Conservation (phyloP, 2,113 vertebrate genomes). For the Leptocoma aspasia region DNA sequence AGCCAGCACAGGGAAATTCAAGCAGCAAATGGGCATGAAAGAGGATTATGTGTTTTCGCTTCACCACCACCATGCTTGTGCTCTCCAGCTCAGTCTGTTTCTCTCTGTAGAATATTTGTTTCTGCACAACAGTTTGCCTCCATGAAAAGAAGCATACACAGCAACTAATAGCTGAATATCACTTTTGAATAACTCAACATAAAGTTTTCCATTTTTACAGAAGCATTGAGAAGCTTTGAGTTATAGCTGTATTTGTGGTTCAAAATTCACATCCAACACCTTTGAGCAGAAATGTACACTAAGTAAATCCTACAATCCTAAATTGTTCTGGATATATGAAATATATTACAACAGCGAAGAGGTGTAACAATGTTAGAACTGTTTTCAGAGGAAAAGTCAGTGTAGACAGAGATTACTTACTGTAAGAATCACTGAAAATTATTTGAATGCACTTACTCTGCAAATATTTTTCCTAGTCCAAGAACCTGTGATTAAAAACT, state of each 20-base stretch:
- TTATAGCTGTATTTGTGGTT: background rate
- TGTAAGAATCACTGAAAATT: background rate
- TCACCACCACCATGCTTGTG: background rate
- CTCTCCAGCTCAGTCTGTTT: background rate
- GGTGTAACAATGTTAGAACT: background rate
- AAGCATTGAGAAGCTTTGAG: background rate
- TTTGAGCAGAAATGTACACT: background rate
- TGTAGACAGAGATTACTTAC: background rate
- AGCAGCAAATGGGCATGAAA: conserved; percentile 11
- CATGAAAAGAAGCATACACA: background rate
- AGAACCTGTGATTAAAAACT: background rate
- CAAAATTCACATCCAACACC: background rate
- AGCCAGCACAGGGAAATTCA: background rate
- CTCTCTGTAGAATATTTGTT: background rate
- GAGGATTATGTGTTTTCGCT: background rate
- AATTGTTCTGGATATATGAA: background rate
- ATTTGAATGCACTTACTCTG: background rate
- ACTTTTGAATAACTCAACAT: background rate
- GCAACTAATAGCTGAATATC: background rate
- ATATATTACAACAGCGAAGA: background rate
- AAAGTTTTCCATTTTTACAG: background rate
- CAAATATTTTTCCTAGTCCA: background rate
- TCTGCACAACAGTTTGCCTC: background rate
- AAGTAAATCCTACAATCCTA: background rate
- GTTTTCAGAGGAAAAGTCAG: background rate